Evolutionary conservation across 2,797 vertebrate genomes (phyloP).

Genomic region (Rhabdophis nuchalis): DNA sequence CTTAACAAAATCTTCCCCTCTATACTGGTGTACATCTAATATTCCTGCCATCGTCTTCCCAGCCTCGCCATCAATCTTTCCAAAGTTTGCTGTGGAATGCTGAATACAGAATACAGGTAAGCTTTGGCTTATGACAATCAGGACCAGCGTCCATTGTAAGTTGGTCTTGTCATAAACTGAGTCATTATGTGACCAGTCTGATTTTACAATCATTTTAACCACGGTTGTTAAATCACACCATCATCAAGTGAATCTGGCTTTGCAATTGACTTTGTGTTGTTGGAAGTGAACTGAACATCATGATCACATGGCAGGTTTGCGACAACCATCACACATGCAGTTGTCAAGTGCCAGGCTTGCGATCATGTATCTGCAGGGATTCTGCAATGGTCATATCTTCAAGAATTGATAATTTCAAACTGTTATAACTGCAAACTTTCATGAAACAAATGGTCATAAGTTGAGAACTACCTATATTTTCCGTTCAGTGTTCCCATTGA

Average conservation of each 20-base stretch:
- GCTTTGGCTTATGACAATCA: not conserved
- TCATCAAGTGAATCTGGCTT: no score
- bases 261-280: no score
- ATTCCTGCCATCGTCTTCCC: not conserved
- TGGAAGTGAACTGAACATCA: no score
- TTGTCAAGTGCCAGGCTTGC: no score
- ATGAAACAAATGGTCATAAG: no score
- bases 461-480: not conserved
- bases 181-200: not conserved
- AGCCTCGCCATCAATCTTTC: not conserved
- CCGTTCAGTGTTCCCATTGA: not conserved
- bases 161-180: not conserved
- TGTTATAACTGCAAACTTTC: no score
- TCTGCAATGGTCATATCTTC: no score
- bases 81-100: not conserved
- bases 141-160: not conserved
- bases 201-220: not conserved
- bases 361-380: no score
- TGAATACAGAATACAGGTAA: not conserved
- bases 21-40: not conserved
- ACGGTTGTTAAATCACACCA: not conserved
- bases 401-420: no score
- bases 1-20: not conserved
- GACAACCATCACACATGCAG: no score
- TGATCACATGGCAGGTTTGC: no score